Conservation (phyloP, 2,888 invertebrate species). For the Athalia cordata region DNA sequence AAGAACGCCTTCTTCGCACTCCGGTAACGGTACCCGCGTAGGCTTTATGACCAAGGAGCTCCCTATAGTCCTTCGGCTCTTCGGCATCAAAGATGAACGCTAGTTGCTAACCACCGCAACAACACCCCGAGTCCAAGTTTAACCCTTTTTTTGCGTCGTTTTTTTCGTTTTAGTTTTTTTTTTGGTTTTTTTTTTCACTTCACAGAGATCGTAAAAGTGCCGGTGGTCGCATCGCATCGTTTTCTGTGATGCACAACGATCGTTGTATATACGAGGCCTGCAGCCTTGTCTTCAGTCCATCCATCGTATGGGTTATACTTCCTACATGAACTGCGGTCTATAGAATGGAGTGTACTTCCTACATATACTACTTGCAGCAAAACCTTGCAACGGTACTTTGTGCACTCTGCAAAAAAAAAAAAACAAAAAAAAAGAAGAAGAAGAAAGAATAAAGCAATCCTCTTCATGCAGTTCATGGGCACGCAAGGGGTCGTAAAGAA, state of each 20-base stretch:
- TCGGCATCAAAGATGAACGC: slow-evolving; percentile 16
- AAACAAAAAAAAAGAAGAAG: not conserved
- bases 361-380: too few relatives aligned
- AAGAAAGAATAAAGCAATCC: slow-evolving; percentile 24
- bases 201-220: slow-evolving; percentile 36
- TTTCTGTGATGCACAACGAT: not conserved
- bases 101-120: slow-evolving; percentile 5
- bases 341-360: too few relatives aligned
- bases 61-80: slow-evolving; percentile 10
- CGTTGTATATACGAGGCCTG: not conserved
- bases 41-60: not conserved
- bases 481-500: slow-evolving; percentile 28
- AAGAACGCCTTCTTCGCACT: not conserved
- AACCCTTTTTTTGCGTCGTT: slow-evolving; percentile 26
- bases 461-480: not conserved
- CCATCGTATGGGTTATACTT: too few relatives aligned
- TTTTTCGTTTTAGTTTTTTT: slow-evolving; percentile 7
- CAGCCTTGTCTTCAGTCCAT: not conserved
- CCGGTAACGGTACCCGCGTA: slow-evolving; percentile 28
- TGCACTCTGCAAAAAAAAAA: not conserved
- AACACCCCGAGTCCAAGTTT: slow-evolving; percentile 8
- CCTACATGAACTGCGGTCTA: too few relatives aligned
- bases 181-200: not conserved
- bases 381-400: not conserved
- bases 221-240: slow-evolving; percentile 20